Base-by-base conservation (phyloP, 1,140 invertebrate species). In the Nixonia krombeini region DNA sequence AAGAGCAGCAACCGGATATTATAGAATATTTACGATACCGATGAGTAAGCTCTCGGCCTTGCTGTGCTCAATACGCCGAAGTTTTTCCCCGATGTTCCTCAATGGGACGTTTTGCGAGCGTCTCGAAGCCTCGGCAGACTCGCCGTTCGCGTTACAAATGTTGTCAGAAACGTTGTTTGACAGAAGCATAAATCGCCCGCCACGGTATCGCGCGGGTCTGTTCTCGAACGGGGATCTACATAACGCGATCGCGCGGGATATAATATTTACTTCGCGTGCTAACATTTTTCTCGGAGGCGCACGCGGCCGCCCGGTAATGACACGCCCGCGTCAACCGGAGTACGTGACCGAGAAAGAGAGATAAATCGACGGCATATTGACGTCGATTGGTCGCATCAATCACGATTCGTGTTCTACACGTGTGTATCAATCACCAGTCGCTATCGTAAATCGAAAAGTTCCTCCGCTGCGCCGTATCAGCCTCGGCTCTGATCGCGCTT, bases 331-430 rank as follows among this genome's bases (percentile, higher is more conserved):
- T 58, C 49, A 63, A 49, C 49, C 50, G 25, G 55, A 58, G 44
- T 59, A 64, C 67, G 67, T 70, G 67, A 76, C 74, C 69, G 46
- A 68, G 46, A 56, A 58, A 70, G 63, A 55, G 74, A 75, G 79
- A 80, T 81, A 79, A 78, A 78, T 78, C 73, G 70, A 74, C 72
- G 72, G 72, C 70, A 74, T 80, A 83, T 82, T 79, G 79, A 80
- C 79, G 74, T 76, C 74, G 75, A 83, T 83, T 80, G 81, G 78
- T 76, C 76, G 70, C 79, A 81, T 82, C 77, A 80, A 83, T 83
- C 81, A 83, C 75, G 58, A 64, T 23, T 49, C 71, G 72, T 74
- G 75, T 78, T 76, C 73, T 71, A 73, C 75, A 74, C 75, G 55
- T 73, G 75, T 80, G 74, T 81, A 81, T 81, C 81, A 83, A 83